Percentiles rank a stretch among this genome's conserved stretches.
Evolutionary conservation across 92 coral and sea anemone genomes (phyloP).

Genomic region (Parazoanthus darwini): DNA sequence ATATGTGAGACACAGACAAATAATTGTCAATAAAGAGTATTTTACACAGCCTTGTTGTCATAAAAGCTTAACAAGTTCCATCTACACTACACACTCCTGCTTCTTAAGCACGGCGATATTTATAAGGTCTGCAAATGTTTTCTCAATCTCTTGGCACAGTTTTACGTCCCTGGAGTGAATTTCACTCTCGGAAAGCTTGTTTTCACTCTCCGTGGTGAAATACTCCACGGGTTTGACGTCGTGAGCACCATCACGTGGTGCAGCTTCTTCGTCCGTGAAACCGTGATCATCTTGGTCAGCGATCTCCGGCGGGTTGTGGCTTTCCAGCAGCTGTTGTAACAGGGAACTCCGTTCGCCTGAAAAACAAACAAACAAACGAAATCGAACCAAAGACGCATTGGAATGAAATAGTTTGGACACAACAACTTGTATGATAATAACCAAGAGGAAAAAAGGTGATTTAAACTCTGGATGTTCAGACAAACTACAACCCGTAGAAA

Average conservation of each 20-base stretch:
- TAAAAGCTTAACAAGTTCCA: background rate
- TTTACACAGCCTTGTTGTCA: background rate
- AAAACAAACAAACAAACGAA: background rate
- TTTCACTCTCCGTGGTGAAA: constrained; percentile 33
- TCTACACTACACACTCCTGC: constrained; percentile 28
- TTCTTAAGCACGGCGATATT: constrained; percentile 65
- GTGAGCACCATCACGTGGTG: constrained; percentile 18
- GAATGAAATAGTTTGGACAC: background rate
- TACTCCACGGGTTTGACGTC: constrained; percentile 31
- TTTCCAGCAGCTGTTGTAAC: constrained; percentile 57
- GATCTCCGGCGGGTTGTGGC: constrained; percentile 36
- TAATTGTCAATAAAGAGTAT: constrained; percentile 1
- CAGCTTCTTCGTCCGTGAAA: constrained; percentile 63
- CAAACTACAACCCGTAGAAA: no score
- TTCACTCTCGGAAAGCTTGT: constrained; percentile 27
- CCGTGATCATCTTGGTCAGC: constrained; percentile 73
- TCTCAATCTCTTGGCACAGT: constrained; percentile 79
- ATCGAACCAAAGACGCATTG: background rate
- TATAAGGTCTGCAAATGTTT: constrained; percentile 79
- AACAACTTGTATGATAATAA: background rate
- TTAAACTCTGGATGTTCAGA: background rate
- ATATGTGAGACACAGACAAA: constrained; percentile 11
- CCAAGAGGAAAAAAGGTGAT: no score
- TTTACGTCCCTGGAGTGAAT: constrained; percentile 61
- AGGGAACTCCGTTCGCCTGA: constrained; percentile 66